Percentiles rank a stretch among this genome's conserved stretches.
These are phyloP conservation scores for Panzeria rudis DNA, from an alignment of 2,888 invertebrate species.

Conservation along the genomic window DNA sequence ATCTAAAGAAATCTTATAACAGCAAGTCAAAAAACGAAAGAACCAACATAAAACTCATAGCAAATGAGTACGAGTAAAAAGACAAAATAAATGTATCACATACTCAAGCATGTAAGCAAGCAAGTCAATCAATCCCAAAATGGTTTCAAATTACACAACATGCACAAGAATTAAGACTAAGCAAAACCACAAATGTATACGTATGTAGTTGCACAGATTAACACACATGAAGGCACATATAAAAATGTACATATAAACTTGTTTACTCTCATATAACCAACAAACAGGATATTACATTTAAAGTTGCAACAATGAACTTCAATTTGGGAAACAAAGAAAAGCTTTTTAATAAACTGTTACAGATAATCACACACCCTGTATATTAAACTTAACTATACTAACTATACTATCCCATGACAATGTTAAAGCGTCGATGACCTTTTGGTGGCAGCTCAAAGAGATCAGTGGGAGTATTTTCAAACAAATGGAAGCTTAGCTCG, in stretches of 20 bases:
- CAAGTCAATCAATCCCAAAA: constrained; percentile 68
- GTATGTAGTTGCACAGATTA: constrained; percentile 4
- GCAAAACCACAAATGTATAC: constrained; percentile 59
- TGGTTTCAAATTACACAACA: constrained; percentile 69
- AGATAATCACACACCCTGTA: constrained; percentile 7
- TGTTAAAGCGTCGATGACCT: no score
- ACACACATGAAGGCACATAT: not conserved
- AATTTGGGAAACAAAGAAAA: not conserved
- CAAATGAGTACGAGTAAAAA: not conserved
- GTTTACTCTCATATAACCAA: not conserved
- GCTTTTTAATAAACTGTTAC: not conserved
- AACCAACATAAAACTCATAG: constrained; percentile 20
- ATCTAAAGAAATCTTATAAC: constrained; percentile 66
- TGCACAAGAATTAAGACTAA: constrained; percentile 61
- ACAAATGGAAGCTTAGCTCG: no score
- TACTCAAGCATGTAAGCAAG: constrained; percentile 64
- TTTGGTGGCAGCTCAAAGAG: no score
- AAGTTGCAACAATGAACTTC: not conserved
- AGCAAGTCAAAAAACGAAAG: constrained; percentile 24
- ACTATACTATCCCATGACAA: no score
- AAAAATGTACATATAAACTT: not conserved
- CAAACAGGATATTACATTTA: constrained; percentile 34
- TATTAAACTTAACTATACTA: constrained; percentile 13
- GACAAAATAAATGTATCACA: constrained; percentile 50
- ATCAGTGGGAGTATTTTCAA: no score